Base-by-base conservation (phyloP, 1,140 invertebrate species). In the Meteorus sp. region DNA sequence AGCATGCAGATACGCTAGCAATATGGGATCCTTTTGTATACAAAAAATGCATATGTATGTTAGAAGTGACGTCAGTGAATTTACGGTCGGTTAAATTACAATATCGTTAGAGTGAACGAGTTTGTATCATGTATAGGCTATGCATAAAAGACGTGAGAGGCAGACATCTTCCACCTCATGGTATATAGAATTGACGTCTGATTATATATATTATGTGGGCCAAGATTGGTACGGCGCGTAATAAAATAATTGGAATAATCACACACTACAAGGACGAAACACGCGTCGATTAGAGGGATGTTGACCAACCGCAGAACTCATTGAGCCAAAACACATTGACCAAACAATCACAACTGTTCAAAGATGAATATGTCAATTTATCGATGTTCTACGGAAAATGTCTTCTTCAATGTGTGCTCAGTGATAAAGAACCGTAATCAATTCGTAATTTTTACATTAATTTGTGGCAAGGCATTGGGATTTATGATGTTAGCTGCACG, bases 241-340 rank as follows among this genome's bases (percentile, higher is more conserved):
- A 74, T 76, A 69, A 71, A 76, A 74, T 76, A 74, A 75, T 71
- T 72, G 71, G 72, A 74, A 74, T 74, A 74, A 74, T 72, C 72
- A 70, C 64, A 72, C 55, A 61, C 61, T 62, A 56, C 64, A 66
- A 69, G 59, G 64, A 66, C 63, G 63, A 67, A 43, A 58, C 54
- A 54, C 41, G 54, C 52, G 52, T 56, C 52, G 39, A 61, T 64
- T 64, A 59, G 56, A 56, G 22, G 54, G 33, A 20, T 54, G 52
- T 56, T 61, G 60, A 60, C 58, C 55, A 62, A 61, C 56, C 59
- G 39, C 59, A 61, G 48, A 54, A 61, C 55, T 47, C 20, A 51
- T 43, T 39, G 56, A 54, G 11, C 33, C 37, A 11, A 41, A 35
- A 50, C 47, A 11, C 8, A 11, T n/a, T n/a, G n/a, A n/a, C n/a